Conservation (phyloP, 2,113 vertebrate genomes). For the Tachycineta bicolor region DNA sequence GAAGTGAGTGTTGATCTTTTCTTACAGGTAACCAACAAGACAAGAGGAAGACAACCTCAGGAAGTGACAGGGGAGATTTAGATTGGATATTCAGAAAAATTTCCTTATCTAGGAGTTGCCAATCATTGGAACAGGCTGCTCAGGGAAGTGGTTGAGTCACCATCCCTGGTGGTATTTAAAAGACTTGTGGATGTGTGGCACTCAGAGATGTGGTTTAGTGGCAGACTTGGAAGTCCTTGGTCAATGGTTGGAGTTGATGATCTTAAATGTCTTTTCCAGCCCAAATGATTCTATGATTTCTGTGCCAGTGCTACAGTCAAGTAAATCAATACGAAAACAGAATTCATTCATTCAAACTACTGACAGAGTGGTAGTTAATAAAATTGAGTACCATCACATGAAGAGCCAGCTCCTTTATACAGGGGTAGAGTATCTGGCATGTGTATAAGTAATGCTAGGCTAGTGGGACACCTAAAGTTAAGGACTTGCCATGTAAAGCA, state of each 20-base stretch:
- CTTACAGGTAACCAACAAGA: neutral
- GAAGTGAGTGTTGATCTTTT: neutral
- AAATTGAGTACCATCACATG: neutral
- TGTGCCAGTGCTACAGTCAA: neutral
- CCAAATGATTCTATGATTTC: neutral
- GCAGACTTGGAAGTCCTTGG: neutral
- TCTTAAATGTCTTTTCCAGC: neutral
- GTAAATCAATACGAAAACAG: neutral
- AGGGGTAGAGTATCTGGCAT: fast-evolving
- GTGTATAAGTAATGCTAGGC: neutral
- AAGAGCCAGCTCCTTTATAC: neutral
- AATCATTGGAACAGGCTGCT: neutral
- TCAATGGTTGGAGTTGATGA: neutral
- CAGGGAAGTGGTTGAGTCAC: neutral
- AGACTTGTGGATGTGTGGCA: neutral
- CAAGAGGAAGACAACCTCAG: neutral
- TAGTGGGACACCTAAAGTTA: neutral
- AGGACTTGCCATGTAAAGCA: neutral
- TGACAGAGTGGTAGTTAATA: neutral
- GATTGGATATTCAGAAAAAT: neutral
- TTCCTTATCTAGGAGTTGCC: neutral
- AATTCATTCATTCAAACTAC: neutral
- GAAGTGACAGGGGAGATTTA: neutral
- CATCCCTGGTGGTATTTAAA: neutral
- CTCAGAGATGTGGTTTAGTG: neutral